Evolutionary conservation across 2,888 invertebrate genomes (phyloP), one percentile per base, ranked within the genome.

Genomic region (Lycaena phlaeas): DNA sequence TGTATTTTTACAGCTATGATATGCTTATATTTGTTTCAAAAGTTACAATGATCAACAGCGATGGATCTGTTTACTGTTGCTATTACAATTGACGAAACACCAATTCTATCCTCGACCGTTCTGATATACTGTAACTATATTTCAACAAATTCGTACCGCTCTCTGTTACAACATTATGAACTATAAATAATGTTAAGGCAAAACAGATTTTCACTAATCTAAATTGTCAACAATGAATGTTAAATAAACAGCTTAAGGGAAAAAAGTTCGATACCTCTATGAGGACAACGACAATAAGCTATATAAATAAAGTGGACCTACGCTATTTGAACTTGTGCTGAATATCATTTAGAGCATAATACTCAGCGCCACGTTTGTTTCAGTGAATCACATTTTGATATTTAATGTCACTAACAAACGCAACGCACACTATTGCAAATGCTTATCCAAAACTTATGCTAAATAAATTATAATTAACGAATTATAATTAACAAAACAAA

Each of bases 1-100:
- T 88, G 87, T 87, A 88, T 88, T 89, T 90, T 92, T 92, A 93
- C 92, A 92, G 90, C 92, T 93, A 93, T 93, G 92, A 93, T 93
- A 93, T 93, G 93, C 93, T 92, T 92, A 90, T 88, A 89, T 90
- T 88, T 87, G 89, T 88, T 88, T 88, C 88, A 86, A 89, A 73
- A 71, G 84, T 85, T 85, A 84, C 78, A 85, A 85, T 78, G 79
- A 86, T 85, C 86, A 86, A 86, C 86, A 85, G 85, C 79, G 78
- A 81, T 79, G 79, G 73, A 54, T 67, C 61, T 75, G 64, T 66
- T 60, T 66, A 68, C 73, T 75, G 72, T 69, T 75, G 68, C 59
- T 69, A 70, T 50, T 42, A 46, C 46, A 81, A 79, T 82, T 81
- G 81, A 82, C 82, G 68, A 77, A 75, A 72, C 72, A 75, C 67